Conservation (phyloP, 2,113 vertebrate species). For the Salvelinus alpinus region DNA sequence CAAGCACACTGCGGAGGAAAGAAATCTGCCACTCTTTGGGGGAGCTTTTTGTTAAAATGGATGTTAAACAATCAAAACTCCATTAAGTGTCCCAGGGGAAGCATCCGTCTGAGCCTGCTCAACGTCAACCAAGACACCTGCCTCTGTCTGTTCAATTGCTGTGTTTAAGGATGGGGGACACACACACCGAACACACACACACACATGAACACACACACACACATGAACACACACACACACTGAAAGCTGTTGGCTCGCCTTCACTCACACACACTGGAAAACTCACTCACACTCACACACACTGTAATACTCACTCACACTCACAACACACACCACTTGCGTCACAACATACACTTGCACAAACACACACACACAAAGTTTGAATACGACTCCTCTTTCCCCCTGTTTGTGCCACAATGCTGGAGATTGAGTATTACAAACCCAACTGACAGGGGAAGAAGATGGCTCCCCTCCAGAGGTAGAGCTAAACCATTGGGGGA, state of each 20-base stretch:
- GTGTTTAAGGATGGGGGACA: slow-evolving; percentile 54
- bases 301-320: slow-evolving; percentile 12
- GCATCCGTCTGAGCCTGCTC: slow-evolving; percentile 58
- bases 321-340: slow-evolving; percentile 19
- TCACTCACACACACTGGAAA: no score
- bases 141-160: slow-evolving; percentile 38
- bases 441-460: slow-evolving; percentile 61
- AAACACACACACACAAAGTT: neutral
- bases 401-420: slow-evolving; percentile 64
- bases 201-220: neutral
- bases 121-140: slow-evolving; percentile 67
- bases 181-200: slow-evolving; percentile 44
- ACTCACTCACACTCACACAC: slow-evolving; percentile 22
- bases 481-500: slow-evolving; percentile 66
- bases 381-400: slow-evolving; percentile 49
- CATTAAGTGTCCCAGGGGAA: slow-evolving; percentile 71
- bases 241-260: no score
- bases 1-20: slow-evolving; percentile 44
- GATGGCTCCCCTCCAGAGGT: slow-evolving; percentile 68
- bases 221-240: neutral
- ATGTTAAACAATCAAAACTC: slow-evolving; percentile 80
- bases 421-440: slow-evolving; percentile 67
- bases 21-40: slow-evolving; percentile 55
- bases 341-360: neutral
- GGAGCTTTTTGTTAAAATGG: slow-evolving; percentile 67